Evolutionary conservation across 2,113 vertebrate genomes (phyloP).

Genomic region (Trochalopteron elliotii): DNA sequence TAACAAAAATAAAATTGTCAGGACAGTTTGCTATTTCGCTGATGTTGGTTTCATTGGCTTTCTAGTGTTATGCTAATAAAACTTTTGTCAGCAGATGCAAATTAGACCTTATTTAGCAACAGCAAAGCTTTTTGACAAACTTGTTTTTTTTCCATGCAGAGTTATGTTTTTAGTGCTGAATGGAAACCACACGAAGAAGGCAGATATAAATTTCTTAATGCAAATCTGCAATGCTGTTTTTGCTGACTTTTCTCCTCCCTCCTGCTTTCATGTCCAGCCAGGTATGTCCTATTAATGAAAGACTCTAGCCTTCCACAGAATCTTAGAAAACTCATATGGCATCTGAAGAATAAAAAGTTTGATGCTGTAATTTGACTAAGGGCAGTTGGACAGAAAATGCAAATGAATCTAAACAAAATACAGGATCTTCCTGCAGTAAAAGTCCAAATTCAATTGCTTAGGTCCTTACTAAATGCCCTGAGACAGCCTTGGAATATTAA

Average conservation of each 20-base stretch:
- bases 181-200: background rate
- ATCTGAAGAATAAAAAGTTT: background rate
- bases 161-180: background rate
- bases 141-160: background rate
- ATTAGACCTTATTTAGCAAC: background rate
- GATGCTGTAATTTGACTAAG: background rate
- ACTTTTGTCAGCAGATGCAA: constrained; percentile 10
- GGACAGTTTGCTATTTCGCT: background rate
- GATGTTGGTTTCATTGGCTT: background rate
- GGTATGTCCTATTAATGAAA: background rate
- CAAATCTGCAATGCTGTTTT: background rate
- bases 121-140: background rate
- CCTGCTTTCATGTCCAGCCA: background rate
- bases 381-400: background rate
- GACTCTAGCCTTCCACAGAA: background rate
- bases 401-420: background rate
- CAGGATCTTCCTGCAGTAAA: background rate
- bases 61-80: background rate
- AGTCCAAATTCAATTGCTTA: background rate
- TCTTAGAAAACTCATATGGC: background rate
- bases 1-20: constrained; percentile 9
- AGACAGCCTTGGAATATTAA: background rate
- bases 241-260: background rate
- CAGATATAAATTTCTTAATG: background rate
- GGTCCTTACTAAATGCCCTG: background rate